Evolutionary conservation across 92 coral and sea anemone species (phyloP), one percentile per base, ranked within the genome.

Genomic region (Metridium senile): DNA sequence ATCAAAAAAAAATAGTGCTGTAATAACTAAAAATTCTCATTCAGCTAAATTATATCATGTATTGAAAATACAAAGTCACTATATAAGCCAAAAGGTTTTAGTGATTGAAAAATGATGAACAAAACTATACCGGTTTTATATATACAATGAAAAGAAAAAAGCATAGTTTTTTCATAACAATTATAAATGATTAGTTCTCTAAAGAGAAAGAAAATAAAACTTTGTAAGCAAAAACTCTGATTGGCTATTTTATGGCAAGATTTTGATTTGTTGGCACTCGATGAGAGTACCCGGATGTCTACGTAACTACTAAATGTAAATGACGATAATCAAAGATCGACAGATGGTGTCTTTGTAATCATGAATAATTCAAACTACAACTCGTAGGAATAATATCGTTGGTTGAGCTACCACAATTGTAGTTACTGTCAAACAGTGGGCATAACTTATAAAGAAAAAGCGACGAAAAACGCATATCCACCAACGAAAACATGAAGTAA

Each of bases 341-440:
- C 78, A 73, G 78, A 62, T 73, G 78, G 54, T 62, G 33, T 43
- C 35, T 31, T 57, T 73, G 56, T 33, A 32, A 56, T 63, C 23
- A 73, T 73, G 67, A 73, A 73, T 73, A 56, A 73, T 73, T 73
- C 56, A 73, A 73, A 25, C 16, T 1, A 28, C 69, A 26, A 30
- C 51, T 71, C 9, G 67, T 23, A 58, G 78, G 78, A 73, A 73
- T 58, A 58, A 73, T 73, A 29, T 58, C 23, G 67, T 61, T 58
- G 66, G 68, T 73, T 22, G 56, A 73, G 45, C 19, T 28, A 73
- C 19, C 33, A 25, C 58, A 51, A 73, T 73, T 73, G 78, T 73
- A 57, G 43, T 61, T 28, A n/a, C 63, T 62, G 78, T 73, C 78
- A 73, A 70, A 70, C 65, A 63, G 78, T 73, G 49, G 49, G 51